Evolutionary conservation across 2,113 vertebrate species (phyloP).

Genomic region (Brachirus orientalis): DNA sequence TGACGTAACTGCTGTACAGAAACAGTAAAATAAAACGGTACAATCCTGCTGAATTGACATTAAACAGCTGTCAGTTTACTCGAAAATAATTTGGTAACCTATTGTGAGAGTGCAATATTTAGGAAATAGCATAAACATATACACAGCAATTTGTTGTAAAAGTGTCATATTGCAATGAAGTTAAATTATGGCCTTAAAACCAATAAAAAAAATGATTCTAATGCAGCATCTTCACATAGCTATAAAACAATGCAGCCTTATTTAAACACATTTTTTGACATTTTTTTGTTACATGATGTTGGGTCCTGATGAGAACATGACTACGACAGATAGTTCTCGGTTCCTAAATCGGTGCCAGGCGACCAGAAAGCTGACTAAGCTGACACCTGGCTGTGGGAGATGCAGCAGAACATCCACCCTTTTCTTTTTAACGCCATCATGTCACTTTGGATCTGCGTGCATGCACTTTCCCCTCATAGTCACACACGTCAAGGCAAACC

Average conservation of each 20-base stretch:
- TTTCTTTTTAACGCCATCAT: constrained; percentile 65
- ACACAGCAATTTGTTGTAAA: too few relatives aligned
- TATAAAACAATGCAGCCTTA: background rate
- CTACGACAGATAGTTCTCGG: constrained; percentile 11
- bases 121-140: too few relatives aligned
- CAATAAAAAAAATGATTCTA: background rate
- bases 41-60: too few relatives aligned
- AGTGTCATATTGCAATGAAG: too few relatives aligned
- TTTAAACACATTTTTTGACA: too few relatives aligned
- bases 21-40: too few relatives aligned
- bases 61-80: too few relatives aligned
- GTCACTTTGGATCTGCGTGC: constrained; percentile 52
- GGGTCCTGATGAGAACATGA: background rate
- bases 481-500: constrained; percentile 13
- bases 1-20: too few relatives aligned
- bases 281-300: background rate
- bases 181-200: too few relatives aligned
- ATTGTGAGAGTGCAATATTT: too few relatives aligned
- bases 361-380: constrained; percentile 47
- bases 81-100: too few relatives aligned
- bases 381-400: constrained; percentile 64
- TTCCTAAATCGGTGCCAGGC: background rate
- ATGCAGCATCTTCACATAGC: background rate
- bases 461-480: constrained; percentile 16
- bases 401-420: constrained; percentile 60